A percentile compares a stretch with the other conserved stretches of the same genome.
phyloP scores from a whole-genome alignment of 2,797 vertebrate genomes.

The Tenualosa ilisha region DNA sequence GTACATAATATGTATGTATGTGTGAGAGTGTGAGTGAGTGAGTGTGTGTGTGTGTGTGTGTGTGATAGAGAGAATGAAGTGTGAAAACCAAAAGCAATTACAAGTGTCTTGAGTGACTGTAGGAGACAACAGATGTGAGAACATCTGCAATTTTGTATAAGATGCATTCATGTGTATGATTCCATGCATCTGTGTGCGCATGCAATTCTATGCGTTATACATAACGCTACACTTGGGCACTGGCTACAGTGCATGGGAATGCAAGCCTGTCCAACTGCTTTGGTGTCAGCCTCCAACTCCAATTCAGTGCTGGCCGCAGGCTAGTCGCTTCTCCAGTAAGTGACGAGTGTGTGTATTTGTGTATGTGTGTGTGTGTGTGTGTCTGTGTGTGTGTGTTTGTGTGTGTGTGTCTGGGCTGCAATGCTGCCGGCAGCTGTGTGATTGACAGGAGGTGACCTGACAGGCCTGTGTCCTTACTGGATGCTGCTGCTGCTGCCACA shows the following conservation, averaged over 20 bases:
- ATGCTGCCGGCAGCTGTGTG: conserved; percentile 1
- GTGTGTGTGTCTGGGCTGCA: background rate
- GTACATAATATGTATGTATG: background rate
- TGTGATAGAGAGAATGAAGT: background rate
- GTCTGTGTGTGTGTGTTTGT: too few species aligned
- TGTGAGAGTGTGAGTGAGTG: background rate
- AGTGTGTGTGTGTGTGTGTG: conserved; percentile 6
- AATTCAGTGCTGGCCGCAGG: background rate
- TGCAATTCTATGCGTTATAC: background rate
- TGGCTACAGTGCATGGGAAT: too few species aligned
- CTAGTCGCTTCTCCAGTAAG: background rate
- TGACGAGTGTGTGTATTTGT: background rate
- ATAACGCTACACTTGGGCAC: background rate
- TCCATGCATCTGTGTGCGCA: background rate
- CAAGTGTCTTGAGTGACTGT: background rate
- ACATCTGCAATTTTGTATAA: background rate
- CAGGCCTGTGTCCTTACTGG: background rate
- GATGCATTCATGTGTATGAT: background rate
- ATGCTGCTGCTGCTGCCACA: background rate
- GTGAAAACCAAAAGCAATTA: background rate
- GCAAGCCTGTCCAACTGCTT: background rate
- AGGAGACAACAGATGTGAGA: background rate
- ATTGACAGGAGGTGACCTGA: conserved; percentile 11
- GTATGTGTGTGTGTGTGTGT: too few species aligned
- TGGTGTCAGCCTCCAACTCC: too few species aligned